phyloP scores from a whole-genome alignment of 2,888 invertebrate species.

The Pandemis cinnamomeana region DNA sequence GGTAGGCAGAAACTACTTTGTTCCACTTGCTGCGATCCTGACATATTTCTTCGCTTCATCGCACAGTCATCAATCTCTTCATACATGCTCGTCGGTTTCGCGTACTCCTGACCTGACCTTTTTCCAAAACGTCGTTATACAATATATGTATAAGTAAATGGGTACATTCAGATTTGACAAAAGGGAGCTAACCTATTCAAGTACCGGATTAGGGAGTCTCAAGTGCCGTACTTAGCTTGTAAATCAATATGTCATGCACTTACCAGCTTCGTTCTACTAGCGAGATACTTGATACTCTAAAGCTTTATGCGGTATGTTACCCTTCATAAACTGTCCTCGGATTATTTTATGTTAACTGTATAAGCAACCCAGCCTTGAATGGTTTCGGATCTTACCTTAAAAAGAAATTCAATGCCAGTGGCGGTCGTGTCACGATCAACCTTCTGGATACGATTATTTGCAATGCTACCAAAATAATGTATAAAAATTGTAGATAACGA shows the following conservation, averaged over 20 bases:
- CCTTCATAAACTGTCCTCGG: slow-evolving; percentile 16
- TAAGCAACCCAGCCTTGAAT: slow-evolving; percentile 38
- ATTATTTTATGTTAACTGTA: slow-evolving; percentile 16
- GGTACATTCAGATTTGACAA: slow-evolving; percentile 15
- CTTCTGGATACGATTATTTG: slow-evolving; percentile 36
- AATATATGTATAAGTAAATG: background rate
- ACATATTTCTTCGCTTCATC: too few species aligned
- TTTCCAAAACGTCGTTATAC: too few species aligned
- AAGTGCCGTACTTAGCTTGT: slow-evolving; percentile 19
- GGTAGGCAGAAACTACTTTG: too few species aligned
- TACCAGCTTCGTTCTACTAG: background rate
- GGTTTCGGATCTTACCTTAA: slow-evolving; percentile 39
- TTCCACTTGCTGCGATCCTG: too few species aligned
- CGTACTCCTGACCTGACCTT: too few species aligned
- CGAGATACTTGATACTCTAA: slow-evolving; percentile 4
- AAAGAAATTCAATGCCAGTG: slow-evolving; percentile 43
- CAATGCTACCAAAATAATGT: slow-evolving; percentile 30
- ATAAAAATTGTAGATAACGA: slow-evolving; percentile 15
- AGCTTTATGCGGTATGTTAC: slow-evolving; percentile 16
- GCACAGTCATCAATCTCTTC: too few species aligned
- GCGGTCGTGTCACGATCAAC: slow-evolving; percentile 18
- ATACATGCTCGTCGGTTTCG: too few species aligned
- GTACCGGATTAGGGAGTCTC: slow-evolving; percentile 32
- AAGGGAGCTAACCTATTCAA: slow-evolving; percentile 22
- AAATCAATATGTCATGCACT: slow-evolving; percentile 16